Percentiles rank a stretch among this genome's conserved stretches.
Conservation (phyloP, 2,888 invertebrate species). For the Brachyptera putata region DNA sequence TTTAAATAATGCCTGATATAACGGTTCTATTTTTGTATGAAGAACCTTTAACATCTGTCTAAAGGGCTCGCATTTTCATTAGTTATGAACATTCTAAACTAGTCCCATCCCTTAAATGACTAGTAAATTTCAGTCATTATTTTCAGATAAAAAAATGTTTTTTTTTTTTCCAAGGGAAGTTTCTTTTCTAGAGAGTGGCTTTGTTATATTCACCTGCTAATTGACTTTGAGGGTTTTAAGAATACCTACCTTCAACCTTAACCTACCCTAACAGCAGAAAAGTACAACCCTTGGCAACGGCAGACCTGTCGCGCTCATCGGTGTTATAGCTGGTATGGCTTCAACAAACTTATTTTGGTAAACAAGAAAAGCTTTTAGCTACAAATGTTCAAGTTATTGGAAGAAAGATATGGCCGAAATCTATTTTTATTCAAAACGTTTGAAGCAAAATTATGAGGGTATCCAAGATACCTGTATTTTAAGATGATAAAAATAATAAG, state of each 20-base stretch:
- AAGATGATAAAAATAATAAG: too few relatives aligned
- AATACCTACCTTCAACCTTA: conserved; percentile 10
- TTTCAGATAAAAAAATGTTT: conserved; percentile 24
- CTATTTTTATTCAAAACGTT: too few relatives aligned
- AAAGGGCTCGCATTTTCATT: background rate
- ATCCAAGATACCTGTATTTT: too few relatives aligned
- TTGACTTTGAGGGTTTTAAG: conserved; percentile 12
- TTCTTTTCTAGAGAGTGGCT: conserved; percentile 21
- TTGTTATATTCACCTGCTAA: conserved; percentile 26
- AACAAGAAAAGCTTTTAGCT: too few relatives aligned
- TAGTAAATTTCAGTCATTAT: conserved; percentile 28
- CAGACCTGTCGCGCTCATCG: background rate
- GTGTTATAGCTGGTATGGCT: background rate
- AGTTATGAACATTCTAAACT: conserved; percentile 3
- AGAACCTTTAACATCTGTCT: background rate
- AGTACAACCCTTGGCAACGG: background rate
- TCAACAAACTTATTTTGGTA: too few relatives aligned
- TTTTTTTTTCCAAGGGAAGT: conserved; percentile 13
- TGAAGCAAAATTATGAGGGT: too few relatives aligned
- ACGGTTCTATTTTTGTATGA: background rate
- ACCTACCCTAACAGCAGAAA: conserved; percentile 21
- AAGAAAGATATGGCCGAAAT: too few relatives aligned
- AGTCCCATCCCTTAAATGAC: conserved; percentile 24
- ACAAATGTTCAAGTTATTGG: too few relatives aligned
- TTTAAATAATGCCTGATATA: background rate